phyloP scores from a whole-genome alignment of 2,888 invertebrate genomes.

The Oligia fasciuncula region DNA sequence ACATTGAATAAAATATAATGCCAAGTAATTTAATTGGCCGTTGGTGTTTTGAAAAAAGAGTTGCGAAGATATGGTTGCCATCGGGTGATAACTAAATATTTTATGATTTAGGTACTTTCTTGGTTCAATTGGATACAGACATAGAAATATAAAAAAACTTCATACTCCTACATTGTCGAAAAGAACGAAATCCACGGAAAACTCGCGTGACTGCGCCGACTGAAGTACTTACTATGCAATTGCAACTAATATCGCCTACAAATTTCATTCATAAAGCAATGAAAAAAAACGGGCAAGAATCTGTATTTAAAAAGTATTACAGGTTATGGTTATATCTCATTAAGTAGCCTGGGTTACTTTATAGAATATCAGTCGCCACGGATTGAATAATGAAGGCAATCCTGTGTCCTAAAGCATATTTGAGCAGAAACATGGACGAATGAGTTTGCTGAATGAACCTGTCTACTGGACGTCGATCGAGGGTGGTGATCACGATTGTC shows the following conservation, averaged over 20 bases:
- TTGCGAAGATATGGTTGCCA: neutral
- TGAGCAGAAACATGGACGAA: neutral
- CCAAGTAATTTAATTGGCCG: no score
- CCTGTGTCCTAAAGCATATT: neutral
- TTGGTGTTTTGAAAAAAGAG: neutral
- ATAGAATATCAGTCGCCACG: no score
- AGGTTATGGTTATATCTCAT: neutral
- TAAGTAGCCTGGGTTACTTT: neutral
- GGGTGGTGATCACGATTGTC: no score
- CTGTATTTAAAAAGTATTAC: constrained; percentile 19
- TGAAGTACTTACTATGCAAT: neutral
- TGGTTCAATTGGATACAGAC: neutral
- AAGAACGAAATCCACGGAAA: neutral
- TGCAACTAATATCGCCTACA: neutral
- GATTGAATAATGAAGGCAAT: neutral
- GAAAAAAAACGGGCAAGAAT: neutral
- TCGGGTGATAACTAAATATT: neutral
- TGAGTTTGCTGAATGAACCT: neutral
- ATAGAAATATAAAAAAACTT: no score
- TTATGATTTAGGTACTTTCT: neutral
- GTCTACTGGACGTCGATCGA: neutral
- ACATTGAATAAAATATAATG: no score
- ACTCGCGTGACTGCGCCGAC: constrained; percentile 19
- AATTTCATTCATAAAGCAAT: constrained; percentile 36
- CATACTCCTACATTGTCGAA: neutral